Evolutionary conservation across 2,888 invertebrate species (phyloP).

Genomic region (Drosophila putrida): DNA sequence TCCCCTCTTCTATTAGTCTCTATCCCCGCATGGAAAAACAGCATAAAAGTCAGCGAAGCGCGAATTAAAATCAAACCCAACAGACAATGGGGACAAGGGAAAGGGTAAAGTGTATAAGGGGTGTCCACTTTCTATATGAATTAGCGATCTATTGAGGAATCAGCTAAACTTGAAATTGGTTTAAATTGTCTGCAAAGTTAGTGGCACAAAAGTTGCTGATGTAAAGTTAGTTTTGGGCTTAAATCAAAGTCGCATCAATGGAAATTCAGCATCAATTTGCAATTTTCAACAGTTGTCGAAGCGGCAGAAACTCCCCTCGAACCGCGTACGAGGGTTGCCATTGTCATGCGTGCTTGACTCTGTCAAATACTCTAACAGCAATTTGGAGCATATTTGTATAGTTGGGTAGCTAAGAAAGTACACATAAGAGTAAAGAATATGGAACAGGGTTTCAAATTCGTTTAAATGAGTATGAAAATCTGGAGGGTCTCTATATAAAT

Average conservation of each 20-base stretch:
- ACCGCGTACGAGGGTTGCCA: slow-evolving; percentile 37
- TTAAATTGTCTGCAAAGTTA: slow-evolving; percentile 37
- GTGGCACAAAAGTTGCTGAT: slow-evolving; percentile 28
- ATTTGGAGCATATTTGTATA: background rate
- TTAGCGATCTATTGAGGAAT: slow-evolving; percentile 29
- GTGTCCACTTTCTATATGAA: slow-evolving; percentile 13
- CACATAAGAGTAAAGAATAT: too few relatives aligned
- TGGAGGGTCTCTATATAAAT: too few relatives aligned
- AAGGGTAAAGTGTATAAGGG: background rate
- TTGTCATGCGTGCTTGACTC: slow-evolving; percentile 54
- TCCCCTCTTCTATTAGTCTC: background rate
- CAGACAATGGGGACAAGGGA: background rate
- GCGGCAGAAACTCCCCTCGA: slow-evolving; percentile 25
- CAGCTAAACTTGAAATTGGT: slow-evolving; percentile 28
- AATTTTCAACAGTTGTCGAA: slow-evolving; percentile 66
- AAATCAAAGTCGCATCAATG: slow-evolving; percentile 49
- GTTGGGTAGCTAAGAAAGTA: too few relatives aligned
- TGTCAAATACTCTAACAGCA: slow-evolving; percentile 20
- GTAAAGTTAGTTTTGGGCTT: slow-evolving; percentile 29
- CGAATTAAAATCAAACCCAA: slow-evolving; percentile 33
- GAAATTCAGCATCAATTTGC: slow-evolving; percentile 56
- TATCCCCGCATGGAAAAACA: slow-evolving; percentile 25
- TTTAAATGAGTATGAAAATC: too few relatives aligned
- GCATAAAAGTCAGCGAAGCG: slow-evolving; percentile 48
- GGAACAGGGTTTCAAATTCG: too few relatives aligned